A percentile compares a stretch with the other conserved stretches of the same genome.
These are phyloP conservation scores for Amblyraja radiata DNA, from an alignment of 2,797 vertebrate species.

Conservation along the genomic window DNA sequence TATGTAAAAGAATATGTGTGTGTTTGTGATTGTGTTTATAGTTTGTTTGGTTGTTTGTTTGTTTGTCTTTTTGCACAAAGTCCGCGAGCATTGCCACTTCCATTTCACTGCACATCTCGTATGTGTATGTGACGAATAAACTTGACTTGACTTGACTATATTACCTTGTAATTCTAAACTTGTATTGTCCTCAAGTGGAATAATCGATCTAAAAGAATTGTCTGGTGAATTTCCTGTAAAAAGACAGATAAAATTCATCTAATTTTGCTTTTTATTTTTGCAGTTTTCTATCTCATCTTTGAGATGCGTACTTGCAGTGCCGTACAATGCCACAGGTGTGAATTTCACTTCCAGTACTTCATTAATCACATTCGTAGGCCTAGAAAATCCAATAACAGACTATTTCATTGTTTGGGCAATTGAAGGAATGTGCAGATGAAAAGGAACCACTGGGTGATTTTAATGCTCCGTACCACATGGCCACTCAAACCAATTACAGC, in stretches of 20 bases:
- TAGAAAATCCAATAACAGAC: not conserved
- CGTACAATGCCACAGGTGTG: not conserved
- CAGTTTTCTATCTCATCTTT: not conserved
- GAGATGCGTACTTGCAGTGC: not conserved
- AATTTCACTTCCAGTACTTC: not conserved
- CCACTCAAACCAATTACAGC: not conserved
- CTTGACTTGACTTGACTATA: too few species aligned
- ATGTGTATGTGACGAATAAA: too few species aligned
- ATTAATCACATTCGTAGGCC: not conserved
- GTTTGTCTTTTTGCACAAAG: too few species aligned
- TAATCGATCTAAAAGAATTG: constrained; percentile 8
- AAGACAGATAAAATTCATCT: not conserved
- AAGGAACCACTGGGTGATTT: not conserved
- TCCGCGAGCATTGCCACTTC: too few species aligned
- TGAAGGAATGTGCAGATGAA: not conserved
- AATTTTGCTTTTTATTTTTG: not conserved
- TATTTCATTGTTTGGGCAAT: too few species aligned
- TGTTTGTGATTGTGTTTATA: too few species aligned
- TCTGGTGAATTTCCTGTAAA: not conserved
- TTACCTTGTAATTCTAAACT: not conserved
- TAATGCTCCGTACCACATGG: not conserved
- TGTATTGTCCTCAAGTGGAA: constrained; percentile 3
- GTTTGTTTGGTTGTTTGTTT: too few species aligned
- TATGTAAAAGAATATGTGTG: too few species aligned
- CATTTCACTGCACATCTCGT: too few species aligned